These are phyloP conservation scores for Monopterus albus DNA, from an alignment of 2,113 vertebrate species.

Conservation along the genomic window DNA sequence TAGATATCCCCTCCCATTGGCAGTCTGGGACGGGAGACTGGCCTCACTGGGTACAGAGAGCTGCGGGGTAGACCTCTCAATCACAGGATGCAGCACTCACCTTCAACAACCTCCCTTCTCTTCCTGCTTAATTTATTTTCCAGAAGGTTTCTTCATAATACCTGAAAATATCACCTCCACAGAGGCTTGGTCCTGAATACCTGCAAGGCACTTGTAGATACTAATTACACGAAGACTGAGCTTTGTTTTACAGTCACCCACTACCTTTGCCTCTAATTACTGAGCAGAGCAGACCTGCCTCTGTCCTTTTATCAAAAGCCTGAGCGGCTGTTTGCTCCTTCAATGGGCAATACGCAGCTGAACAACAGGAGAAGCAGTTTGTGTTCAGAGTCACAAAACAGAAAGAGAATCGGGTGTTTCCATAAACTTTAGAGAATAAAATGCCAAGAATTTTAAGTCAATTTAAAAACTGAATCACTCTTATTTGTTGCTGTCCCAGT, in stretches of 20 bases:
- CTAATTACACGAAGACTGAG: constrained; percentile 59
- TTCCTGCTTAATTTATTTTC: constrained; percentile 51
- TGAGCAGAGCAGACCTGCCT: constrained; percentile 35
- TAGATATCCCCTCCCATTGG: constrained; percentile 37
- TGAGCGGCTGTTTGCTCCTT: too few relatives aligned
- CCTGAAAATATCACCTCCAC: constrained; percentile 21
- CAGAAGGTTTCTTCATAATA: constrained; percentile 38
- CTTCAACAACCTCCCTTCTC: constrained; percentile 31
- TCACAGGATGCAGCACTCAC: constrained; percentile 50
- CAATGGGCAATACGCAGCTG: neutral
- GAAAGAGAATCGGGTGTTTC: constrained; percentile 28
- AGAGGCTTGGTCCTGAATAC: constrained; percentile 42
- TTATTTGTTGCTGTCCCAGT: neutral
- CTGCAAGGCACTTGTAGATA: constrained; percentile 46
- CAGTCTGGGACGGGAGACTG: constrained; percentile 38
- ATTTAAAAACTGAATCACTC: constrained; percentile 38
- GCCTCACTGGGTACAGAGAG: constrained; percentile 37
- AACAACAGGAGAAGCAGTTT: neutral
- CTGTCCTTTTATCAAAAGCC: neutral
- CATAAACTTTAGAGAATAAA: neutral
- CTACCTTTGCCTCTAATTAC: constrained; percentile 55
- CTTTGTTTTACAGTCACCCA: constrained; percentile 58
- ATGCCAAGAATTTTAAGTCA: constrained; percentile 24
- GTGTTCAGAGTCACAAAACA: constrained; percentile 29
- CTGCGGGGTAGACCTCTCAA: constrained; percentile 31